A percentile compares a stretch with the other conserved stretches of the same genome.
These are phyloP conservation scores for Ischnus inquisitorius DNA, from an alignment of 2,888 invertebrate genomes.

Conservation along the genomic window DNA sequence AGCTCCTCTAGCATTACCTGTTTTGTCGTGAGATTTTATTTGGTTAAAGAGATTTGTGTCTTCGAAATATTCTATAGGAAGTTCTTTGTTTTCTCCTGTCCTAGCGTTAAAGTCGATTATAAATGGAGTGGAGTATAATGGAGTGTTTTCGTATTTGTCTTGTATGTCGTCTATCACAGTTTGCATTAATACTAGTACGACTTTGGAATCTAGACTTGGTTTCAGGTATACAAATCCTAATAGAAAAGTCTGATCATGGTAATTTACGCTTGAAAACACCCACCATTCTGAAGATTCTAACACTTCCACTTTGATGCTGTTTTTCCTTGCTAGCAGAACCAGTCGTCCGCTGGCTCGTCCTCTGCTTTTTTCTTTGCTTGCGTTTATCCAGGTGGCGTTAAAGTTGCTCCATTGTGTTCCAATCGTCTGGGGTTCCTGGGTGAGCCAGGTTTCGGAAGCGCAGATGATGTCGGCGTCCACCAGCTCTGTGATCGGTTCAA, in stretches of 20 bases:
- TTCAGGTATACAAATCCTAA: slow-evolving; percentile 19
- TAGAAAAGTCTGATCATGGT: neutral
- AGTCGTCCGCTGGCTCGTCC: slow-evolving; percentile 10
- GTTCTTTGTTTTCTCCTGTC: neutral
- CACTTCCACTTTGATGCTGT: slow-evolving; percentile 2
- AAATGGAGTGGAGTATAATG: no score
- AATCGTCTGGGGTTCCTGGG: slow-evolving; percentile 2
- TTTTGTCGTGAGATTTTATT: slow-evolving; percentile 23
- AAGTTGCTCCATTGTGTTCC: slow-evolving; percentile 1
- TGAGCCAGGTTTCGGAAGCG: slow-evolving; percentile 27
- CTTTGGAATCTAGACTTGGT: slow-evolving; percentile 2
- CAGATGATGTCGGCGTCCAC: slow-evolving; percentile 14
- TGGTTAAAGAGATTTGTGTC: neutral
- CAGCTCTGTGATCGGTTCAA: neutral
- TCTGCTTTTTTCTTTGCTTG: slow-evolving; percentile 24
- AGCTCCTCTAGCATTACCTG: slow-evolving; percentile 15
- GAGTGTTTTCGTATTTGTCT: slow-evolving; percentile 3
- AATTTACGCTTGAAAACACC: neutral
- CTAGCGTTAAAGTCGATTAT: slow-evolving; percentile 32
- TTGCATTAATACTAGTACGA: neutral
- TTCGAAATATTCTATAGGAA: slow-evolving; percentile 19
- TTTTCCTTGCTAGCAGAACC: neutral
- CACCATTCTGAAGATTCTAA: slow-evolving; percentile 10
- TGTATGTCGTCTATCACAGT: slow-evolving; percentile 29
- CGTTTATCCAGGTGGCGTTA: slow-evolving; percentile 16